These are phyloP conservation scores for Rhinolophus ferrumequinum DNA, from an alignment of 2,113 vertebrate species.

Conservation along the genomic window DNA sequence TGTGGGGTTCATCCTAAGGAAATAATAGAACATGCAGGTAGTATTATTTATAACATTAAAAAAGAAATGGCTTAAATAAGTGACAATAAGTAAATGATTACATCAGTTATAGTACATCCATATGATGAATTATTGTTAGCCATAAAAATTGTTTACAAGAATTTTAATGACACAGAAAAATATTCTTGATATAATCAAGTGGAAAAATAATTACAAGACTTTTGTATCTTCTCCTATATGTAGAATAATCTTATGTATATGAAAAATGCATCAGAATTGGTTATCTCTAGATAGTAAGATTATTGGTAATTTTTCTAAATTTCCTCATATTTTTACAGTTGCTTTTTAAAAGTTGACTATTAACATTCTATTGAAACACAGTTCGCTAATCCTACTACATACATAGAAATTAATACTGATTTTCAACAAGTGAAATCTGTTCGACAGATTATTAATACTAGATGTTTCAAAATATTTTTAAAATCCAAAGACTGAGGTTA, in stretches of 20 bases:
- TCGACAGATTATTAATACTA: background rate
- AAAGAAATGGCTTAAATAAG: slow-evolving; percentile 32
- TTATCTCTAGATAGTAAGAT: slow-evolving; percentile 1
- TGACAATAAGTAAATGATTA: slow-evolving; percentile 24
- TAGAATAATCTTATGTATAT: slow-evolving; percentile 19
- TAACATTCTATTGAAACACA: slow-evolving; percentile 17
- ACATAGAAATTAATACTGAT: slow-evolving; percentile 49
- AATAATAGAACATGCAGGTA: slow-evolving; percentile 26
- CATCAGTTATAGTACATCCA: background rate
- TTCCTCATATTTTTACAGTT: background rate
- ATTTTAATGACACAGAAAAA: slow-evolving; percentile 48
- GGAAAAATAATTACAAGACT: slow-evolving; percentile 14
- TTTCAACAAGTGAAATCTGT: slow-evolving; percentile 47
- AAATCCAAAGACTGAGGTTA: slow-evolving; percentile 23
- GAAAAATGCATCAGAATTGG: slow-evolving; percentile 16
- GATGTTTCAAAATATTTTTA: slow-evolving; percentile 40
- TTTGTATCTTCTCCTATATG: background rate
- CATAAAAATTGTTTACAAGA: background rate
- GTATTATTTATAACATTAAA: slow-evolving; percentile 43
- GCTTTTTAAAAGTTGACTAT: slow-evolving; percentile 9
- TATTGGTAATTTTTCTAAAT: slow-evolving; percentile 41
- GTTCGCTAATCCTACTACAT: background rate
- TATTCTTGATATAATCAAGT: slow-evolving; percentile 35
- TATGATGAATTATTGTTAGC: slow-evolving; percentile 40
- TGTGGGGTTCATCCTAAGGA: slow-evolving; percentile 22